Base-by-base conservation (phyloP, 1,140 invertebrate species). In the Heliothis subflexa region DNA sequence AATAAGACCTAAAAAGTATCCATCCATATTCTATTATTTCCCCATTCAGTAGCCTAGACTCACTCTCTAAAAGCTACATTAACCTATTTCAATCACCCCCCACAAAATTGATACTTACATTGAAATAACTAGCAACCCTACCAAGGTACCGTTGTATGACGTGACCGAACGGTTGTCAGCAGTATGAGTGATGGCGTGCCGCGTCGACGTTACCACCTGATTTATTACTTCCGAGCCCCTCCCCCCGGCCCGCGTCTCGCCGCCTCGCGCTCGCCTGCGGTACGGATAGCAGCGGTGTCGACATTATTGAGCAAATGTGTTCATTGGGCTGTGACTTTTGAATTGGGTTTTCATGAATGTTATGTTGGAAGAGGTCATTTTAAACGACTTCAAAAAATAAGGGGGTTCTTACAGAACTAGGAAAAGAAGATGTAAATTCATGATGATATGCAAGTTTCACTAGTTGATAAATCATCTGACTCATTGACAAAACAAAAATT, bases 131-230 rank as follows among this genome's bases (percentile, higher is more conserved):
- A 40, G 11, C 78, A 79, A 64, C 74, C 75, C 70, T 78, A 62
- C 14, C 73, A 62, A 78, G 55, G 84, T 84, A 82, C 85, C 86
- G 86, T 89, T 83, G 83, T 83, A 83, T 89, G 85, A 89, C 88
- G 90, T 83, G 89, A 88, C 83, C 83, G 80, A 84, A 83, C 85
- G 85, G 76, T 78, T 91, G 91, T 90, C 91, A 89, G 86, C 78
- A 61, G 78, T 83, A 89, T 93, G 91, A 93, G 84, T 91, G 91
- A 93, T 92, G 89, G 90, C 91, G 89, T 91, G 91, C 89, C 82
- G 86, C 86, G 89, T 83, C 87, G 90, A 91, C 89, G 90, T 92
- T 93, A 91, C 82, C 91, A 91, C 88, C 90, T 93, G 91, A 93
- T 93, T 92, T 93, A 93, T 93, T 92, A 90, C 91, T 90, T 89